phyloP scores from a whole-genome alignment of 2,113 vertebrate species.

The Neodon shergylaensis region DNA sequence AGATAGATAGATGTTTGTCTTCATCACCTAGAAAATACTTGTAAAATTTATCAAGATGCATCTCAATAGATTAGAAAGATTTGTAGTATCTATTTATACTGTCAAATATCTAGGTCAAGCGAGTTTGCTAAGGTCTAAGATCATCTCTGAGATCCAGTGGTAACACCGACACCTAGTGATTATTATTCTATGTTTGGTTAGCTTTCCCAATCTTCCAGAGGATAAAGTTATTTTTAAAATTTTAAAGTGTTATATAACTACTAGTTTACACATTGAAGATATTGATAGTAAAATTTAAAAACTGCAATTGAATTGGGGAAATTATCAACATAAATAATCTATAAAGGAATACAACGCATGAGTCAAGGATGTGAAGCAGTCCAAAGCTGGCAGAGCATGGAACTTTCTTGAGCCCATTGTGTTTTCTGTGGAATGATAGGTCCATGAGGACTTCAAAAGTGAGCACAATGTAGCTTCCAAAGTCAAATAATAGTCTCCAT shows the following conservation, averaged over 20 bases:
- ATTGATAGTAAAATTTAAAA: constrained; percentile 19
- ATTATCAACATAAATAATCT: not conserved
- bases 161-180: constrained; percentile 73
- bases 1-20: not conserved
- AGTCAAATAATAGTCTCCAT: not conserved
- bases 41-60: not conserved
- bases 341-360: not conserved
- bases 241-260: not conserved
- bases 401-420: not conserved
- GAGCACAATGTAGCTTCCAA: not conserved
- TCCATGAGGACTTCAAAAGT: not conserved
- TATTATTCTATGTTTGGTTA: constrained; percentile 56
- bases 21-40: constrained; percentile 10
- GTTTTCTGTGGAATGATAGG: not conserved
- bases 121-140: constrained; percentile 33
- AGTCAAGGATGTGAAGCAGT: not conserved
- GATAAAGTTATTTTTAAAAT: not conserved
- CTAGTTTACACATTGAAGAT: not conserved
- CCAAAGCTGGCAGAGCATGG: not conserved
- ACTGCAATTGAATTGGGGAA: not conserved
- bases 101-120: constrained; percentile 63
- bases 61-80: not conserved
- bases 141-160: constrained; percentile 30
- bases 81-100: constrained; percentile 44
- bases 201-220: not conserved